Base-by-base conservation (phyloP, 1,140 invertebrate genomes). In the Brachionus rubens region DNA sequence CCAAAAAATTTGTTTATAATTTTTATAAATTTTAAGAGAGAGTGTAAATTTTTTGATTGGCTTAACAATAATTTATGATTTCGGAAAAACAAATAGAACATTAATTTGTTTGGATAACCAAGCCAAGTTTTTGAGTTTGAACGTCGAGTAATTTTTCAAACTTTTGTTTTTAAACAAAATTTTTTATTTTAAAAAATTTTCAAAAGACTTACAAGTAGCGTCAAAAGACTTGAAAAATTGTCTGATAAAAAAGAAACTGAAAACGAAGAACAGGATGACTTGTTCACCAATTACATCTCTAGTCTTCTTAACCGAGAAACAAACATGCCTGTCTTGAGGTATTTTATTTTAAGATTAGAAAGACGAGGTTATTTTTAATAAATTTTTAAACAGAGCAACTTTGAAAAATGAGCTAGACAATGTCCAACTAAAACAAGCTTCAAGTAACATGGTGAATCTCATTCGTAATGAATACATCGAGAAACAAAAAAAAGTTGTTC, bases 401-500 rank as follows among this genome's bases (percentile, higher is more conserved):
- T 43, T 65, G 30, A 10, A 65, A 14, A 28, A 28, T 43, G 59
- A 65, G 3, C 41, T 65, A 26, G 19, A 16, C 43, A 36, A 65
- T 3, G 24, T 12, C 2, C 36, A 65, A 43, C 19, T 65, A 24
- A 43, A 43, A 65, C 10, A 24, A 16, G 16, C 30, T 9, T 43
- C 40, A 41, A 36, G 43, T n/a, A 65, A 65, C 12, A 65, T 43
- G 10, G 40, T 65, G 7, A 65, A 65, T 43, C 12, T 65, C 4
- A 65, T 65, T 28, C 26, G 40, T 21, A 41, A 65, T 46, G 59
- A 65, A 24, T 65, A 65, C 24, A 65, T 65, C 12, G 59, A 65
- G 43, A 36, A 41, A 10, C 59, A 65, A 41, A 65, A 65, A 43
- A 65, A 65, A 24, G 59, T 65, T 14, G 12, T 43, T 2, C 21